phyloP scores from a whole-genome alignment of 1,140 invertebrate genomes.

The Zaprionus lachaisei region DNA sequence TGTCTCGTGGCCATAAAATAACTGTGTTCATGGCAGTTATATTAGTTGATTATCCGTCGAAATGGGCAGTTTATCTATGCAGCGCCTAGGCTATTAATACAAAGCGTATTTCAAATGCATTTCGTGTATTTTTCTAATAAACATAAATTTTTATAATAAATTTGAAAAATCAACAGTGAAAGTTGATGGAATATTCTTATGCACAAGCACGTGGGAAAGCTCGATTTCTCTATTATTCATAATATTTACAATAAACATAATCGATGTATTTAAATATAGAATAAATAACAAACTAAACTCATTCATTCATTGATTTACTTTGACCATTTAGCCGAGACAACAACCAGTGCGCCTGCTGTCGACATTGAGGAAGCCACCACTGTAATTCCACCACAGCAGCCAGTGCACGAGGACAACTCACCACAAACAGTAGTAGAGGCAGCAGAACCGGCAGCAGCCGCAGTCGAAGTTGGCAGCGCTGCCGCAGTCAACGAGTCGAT shows the following conservation, averaged over 20 bases:
- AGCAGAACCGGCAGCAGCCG: not conserved
- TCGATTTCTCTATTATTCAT: not conserved
- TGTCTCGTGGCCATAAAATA: constrained; percentile 56
- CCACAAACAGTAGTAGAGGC: constrained; percentile 1
- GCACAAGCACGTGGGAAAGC: not conserved
- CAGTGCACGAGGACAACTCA: constrained; percentile 10
- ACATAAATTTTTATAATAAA: constrained; percentile 23
- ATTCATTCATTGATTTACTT: constrained; percentile 4
- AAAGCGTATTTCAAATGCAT: constrained; percentile 51
- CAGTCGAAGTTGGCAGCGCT: not conserved
- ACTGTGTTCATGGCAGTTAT: constrained; percentile 51
- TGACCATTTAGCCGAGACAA: constrained; percentile 53
- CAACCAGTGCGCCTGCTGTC: constrained; percentile 24
- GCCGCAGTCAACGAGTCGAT: constrained; percentile 9
- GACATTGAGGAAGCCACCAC: constrained; percentile 48
- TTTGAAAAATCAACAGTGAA: constrained; percentile 32
- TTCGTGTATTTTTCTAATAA: constrained; percentile 38
- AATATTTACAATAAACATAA: constrained; percentile 1
- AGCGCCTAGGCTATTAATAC: constrained; percentile 52
- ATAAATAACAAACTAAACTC: not conserved
- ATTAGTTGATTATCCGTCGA: constrained; percentile 66
- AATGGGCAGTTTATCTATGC: constrained; percentile 69
- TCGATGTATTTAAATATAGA: constrained; percentile 7
- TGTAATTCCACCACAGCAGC: constrained; percentile 28
- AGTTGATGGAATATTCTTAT: constrained; percentile 31